phyloP scores from a whole-genome alignment of 2,888 invertebrate species.

The Gymnoscelis rufifasciata region DNA sequence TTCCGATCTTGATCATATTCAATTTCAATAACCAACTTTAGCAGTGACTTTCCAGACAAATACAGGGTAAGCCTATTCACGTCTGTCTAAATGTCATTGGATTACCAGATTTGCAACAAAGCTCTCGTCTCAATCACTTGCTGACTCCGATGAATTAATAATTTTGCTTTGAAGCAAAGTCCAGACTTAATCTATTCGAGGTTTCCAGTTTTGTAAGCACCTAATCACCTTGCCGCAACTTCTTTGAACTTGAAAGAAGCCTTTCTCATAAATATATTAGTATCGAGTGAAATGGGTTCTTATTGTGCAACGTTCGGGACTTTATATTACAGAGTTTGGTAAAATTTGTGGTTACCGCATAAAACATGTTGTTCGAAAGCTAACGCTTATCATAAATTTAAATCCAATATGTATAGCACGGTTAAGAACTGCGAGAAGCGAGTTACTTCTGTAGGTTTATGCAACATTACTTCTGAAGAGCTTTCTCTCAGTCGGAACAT shows the following conservation, averaged over 20 bases:
- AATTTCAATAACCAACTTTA: neutral
- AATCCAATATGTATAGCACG: constrained; percentile 39
- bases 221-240: constrained; percentile 24
- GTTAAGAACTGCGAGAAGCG: constrained; percentile 35
- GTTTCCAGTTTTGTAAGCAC: constrained; percentile 28
- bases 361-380: constrained; percentile 35
- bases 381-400: constrained; percentile 43
- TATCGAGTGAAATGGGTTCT: constrained; percentile 18
- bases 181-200: constrained; percentile 28
- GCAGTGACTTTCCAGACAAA: neutral
- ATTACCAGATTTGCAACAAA: constrained; percentile 3
- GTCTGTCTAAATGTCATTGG: neutral
- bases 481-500: constrained; percentile 21
- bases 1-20: constrained; percentile 25
- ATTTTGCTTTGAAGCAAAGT: constrained; percentile 21
- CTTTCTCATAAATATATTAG: constrained; percentile 26
- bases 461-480: constrained; percentile 16
- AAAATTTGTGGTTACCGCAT: constrained; percentile 25
- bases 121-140: constrained; percentile 7
- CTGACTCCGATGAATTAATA: constrained; percentile 19
- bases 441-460: constrained; percentile 34
- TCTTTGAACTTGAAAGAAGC: constrained; percentile 33
- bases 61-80: neutral
- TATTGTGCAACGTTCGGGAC: constrained; percentile 21
- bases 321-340: neutral